Base-by-base conservation (phyloP, 1,140 invertebrate species). In the Nasonia giraulti region DNA sequence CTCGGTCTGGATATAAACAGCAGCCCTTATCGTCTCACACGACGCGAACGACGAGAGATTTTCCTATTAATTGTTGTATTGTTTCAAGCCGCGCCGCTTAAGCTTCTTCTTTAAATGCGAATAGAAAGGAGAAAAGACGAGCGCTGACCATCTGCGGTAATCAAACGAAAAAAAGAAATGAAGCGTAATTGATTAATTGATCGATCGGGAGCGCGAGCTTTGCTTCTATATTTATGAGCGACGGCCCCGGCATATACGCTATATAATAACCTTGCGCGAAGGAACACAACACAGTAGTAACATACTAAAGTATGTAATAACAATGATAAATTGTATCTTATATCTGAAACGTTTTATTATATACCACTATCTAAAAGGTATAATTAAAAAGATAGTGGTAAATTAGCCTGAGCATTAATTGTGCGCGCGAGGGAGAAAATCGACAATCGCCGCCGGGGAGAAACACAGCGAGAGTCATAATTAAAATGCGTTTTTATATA, bases 281-380 rank as follows among this genome's bases (percentile, higher is more conserved):
- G 76, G 83, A 84, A 80, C 74, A 84, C 74, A 84, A 80, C 69
- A 84, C 44, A 80, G 69, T 75, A 71, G 83, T 84, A 62, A 74
- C 77, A 75, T 80, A 75, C 74, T 62, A 79, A 84, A 84, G 77
- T 80, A 80, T 84, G 83, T 80, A 84, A 80, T 80, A 80, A 84
- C 83, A 74, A 73, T 79, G 76, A 84, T 84, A 80, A 84, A 74
- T 84, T 66, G 40, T 80, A 84, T 80, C 69, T 84, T 75, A 23
- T 33, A 40, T 62, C 66, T 20, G 44, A 47, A 78, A 75, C 66
- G 33, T 71, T 73, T 7, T 73, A 20, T 23, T n/a, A 23, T 68
- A 68, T 47, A 55, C 71, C 50, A 82, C 7, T 75, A 82, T 69
- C 37, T 37, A 33, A 33, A 76, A 78, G 82, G 75, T 68, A 78